Evolutionary conservation across 2,113 vertebrate species (phyloP).

Genomic region (Bagarius yarrelli): DNA sequence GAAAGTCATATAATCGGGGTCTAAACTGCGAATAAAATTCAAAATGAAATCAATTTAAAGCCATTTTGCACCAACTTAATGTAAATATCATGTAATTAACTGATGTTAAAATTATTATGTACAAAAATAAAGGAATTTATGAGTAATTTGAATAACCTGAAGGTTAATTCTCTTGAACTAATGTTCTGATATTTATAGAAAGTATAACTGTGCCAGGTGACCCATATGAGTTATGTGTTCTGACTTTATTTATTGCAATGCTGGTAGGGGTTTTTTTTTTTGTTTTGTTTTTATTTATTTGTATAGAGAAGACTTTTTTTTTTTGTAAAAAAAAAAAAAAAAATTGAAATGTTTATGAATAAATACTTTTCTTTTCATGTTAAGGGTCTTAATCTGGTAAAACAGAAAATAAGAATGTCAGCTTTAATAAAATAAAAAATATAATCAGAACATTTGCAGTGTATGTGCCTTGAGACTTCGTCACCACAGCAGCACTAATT

Average conservation of each 20-base stretch:
- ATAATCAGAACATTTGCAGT: neutral
- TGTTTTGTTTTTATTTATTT: constrained; percentile 75
- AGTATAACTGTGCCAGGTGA: neutral
- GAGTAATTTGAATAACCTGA: too few relatives aligned
- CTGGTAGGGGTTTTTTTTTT: constrained; percentile 68
- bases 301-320: constrained; percentile 64
- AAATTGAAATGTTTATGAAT: constrained; percentile 49
- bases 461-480: neutral
- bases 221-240: neutral
- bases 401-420: neutral
- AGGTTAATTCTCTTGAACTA: neutral
- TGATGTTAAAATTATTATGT: too few relatives aligned
- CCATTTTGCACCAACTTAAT: too few relatives aligned
- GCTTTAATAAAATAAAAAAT: neutral
- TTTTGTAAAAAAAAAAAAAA: constrained; percentile 71
- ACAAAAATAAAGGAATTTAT: too few relatives aligned
- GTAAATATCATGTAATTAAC: too few relatives aligned
- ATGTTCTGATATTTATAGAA: neutral
- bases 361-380: neutral
- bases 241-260: constrained; percentile 67
- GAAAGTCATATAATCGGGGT: too few relatives aligned
- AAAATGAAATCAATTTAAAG: too few relatives aligned
- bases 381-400: neutral
- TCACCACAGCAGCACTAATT: neutral
- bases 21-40: too few relatives aligned